Conservation (phyloP, 2,888 invertebrate species). For the Spilarctia lutea region DNA sequence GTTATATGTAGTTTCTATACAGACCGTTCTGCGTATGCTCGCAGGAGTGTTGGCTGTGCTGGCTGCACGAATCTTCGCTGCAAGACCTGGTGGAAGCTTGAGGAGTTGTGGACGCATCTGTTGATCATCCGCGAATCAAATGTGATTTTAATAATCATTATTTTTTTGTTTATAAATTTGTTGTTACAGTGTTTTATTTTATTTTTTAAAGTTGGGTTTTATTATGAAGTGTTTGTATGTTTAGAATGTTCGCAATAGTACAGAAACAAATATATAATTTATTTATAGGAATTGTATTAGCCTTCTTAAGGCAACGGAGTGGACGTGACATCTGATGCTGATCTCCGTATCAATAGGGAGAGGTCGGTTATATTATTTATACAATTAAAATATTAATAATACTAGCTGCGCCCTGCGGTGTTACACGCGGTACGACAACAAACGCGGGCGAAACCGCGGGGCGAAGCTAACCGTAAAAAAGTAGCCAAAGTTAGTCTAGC, state of each 20-base stretch:
- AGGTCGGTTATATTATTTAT: too few species aligned
- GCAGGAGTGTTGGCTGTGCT: constrained; percentile 74
- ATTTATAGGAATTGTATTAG: too few species aligned
- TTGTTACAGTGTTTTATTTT: background rate
- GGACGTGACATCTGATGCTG: too few species aligned
- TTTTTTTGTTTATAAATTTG: background rate
- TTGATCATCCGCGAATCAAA: constrained; percentile 52
- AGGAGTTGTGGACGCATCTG: constrained; percentile 68
- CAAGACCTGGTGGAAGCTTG: constrained; percentile 63
- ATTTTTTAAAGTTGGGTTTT: background rate
- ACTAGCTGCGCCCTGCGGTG: too few species aligned
- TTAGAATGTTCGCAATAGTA: background rate
- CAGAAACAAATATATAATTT: background rate
- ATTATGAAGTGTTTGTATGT: background rate
- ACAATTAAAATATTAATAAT: too few species aligned
- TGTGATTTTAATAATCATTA: background rate
- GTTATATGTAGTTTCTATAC: constrained; percentile 53
- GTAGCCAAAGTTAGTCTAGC: too few species aligned
- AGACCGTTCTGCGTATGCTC: constrained; percentile 77
- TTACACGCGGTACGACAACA: too few species aligned
- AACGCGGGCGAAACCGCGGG: too few species aligned
- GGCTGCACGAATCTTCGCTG: constrained; percentile 76
- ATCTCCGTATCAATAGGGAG: too few species aligned
- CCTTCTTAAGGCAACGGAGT: too few species aligned
- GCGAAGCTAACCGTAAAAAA: too few species aligned